Conservation (phyloP, 1,140 invertebrate species). For the Oppia nitens region DNA sequence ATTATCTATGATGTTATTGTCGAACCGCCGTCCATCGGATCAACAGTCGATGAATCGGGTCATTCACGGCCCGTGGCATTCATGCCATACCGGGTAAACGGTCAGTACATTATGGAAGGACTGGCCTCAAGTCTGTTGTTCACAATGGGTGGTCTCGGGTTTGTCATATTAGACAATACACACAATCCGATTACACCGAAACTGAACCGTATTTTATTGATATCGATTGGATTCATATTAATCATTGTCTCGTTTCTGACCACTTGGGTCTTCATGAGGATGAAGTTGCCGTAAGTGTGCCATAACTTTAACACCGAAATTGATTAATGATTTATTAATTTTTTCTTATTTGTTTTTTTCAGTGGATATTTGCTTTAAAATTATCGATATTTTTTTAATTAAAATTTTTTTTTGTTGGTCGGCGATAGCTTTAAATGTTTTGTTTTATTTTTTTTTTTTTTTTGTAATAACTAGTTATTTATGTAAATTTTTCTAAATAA, state of each 20-base stretch:
- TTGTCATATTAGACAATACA: slow-evolving; percentile 87
- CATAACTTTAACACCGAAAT: slow-evolving; percentile 3
- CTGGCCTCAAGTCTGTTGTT: slow-evolving; percentile 91
- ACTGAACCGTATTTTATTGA: slow-evolving; percentile 75
- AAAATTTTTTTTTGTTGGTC: too few relatives aligned
- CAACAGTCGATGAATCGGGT: slow-evolving; percentile 89
- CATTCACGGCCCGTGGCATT: slow-evolving; percentile 88
- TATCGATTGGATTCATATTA: slow-evolving; percentile 79
- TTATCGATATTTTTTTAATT: too few relatives aligned
- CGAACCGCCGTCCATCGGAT: slow-evolving; percentile 91
- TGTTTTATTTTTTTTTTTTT: too few relatives aligned
- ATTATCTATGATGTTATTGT: slow-evolving; percentile 98
- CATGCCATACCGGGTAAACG: slow-evolving; percentile 95
- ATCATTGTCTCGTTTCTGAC: slow-evolving; percentile 87
- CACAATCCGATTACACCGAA: slow-evolving; percentile 78
- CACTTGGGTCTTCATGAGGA: slow-evolving; percentile 96
- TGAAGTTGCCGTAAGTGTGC: slow-evolving; percentile 83
- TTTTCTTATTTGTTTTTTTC: slow-evolving; percentile 15
- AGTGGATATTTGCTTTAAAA: slow-evolving; percentile 14
- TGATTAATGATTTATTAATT: not conserved
- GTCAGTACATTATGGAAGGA: slow-evolving; percentile 98
- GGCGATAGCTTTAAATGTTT: too few relatives aligned
- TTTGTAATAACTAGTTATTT: too few relatives aligned
- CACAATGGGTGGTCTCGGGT: slow-evolving; percentile 83
- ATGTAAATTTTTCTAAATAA: too few relatives aligned